Evolutionary conservation across 2,888 invertebrate species (phyloP).

Genomic region (Drosophila yooni): DNA sequence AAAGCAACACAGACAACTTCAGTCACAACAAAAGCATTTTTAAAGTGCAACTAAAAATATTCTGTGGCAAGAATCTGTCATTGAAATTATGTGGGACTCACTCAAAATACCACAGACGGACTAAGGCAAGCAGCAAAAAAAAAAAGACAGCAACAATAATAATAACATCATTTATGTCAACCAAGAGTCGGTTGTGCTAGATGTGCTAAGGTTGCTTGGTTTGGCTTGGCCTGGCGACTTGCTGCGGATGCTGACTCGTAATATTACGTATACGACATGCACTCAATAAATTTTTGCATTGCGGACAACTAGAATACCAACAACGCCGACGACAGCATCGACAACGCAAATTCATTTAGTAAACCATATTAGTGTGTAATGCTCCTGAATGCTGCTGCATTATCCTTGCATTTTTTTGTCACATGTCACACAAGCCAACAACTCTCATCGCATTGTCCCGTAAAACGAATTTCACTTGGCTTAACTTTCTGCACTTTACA

Average conservation of each 20-base stretch:
- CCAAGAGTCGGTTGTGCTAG: background rate
- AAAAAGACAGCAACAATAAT: slow-evolving; percentile 18
- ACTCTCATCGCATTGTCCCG: slow-evolving; percentile 8
- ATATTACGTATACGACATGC: slow-evolving; percentile 65
- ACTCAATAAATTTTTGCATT: slow-evolving; percentile 69
- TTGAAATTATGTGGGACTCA: slow-evolving; percentile 56
- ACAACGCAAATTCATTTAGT: slow-evolving; percentile 36
- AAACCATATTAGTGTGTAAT: slow-evolving; percentile 14
- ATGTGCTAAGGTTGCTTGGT: slow-evolving; percentile 13
- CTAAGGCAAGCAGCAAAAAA: background rate
- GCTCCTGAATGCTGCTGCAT: slow-evolving; percentile 19
- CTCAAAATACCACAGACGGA: slow-evolving; percentile 36
- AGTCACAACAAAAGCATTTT: slow-evolving; percentile 26
- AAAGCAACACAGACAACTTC: slow-evolving; percentile 3
- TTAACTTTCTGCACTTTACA: background rate
- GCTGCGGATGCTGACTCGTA: slow-evolving; percentile 25
- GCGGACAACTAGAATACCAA: slow-evolving; percentile 33
- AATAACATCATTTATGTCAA: slow-evolving; percentile 20
- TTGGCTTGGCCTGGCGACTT: slow-evolving; percentile 12
- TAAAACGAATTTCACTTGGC: background rate
- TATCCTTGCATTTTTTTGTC: slow-evolving; percentile 35
- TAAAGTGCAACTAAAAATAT: slow-evolving; percentile 70
- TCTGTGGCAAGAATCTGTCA: slow-evolving; percentile 36
- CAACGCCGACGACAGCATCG: slow-evolving; percentile 9
- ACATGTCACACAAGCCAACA: slow-evolving; percentile 24